Evolutionary conservation across 2,797 vertebrate genomes (phyloP).

Genomic region (Propithecus deckenii): DNA sequence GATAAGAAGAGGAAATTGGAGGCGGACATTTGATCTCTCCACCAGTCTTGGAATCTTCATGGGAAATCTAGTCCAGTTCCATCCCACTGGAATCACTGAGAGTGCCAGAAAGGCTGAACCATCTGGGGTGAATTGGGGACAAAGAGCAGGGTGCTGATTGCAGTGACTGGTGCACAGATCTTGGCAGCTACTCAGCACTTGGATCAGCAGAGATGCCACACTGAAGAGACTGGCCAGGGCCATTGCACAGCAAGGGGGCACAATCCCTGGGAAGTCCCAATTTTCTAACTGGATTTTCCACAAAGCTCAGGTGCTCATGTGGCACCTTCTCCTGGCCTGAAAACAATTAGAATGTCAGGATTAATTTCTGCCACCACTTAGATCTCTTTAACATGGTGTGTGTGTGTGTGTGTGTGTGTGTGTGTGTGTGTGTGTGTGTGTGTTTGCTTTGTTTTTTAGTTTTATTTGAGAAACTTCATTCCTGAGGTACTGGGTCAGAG

Average conservation of each 20-base stretch:
- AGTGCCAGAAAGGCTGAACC: not conserved
- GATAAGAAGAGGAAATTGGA: not conserved
- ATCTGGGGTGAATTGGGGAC: not conserved
- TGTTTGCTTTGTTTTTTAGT: not conserved
- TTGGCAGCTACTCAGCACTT: not conserved
- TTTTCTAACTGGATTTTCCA: not conserved
- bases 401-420: not conserved
- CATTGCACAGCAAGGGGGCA: too few relatives aligned
- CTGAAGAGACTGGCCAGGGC: not conserved
- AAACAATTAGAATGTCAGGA: not conserved
- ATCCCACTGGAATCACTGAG: not conserved
- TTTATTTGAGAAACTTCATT: conserved; percentile 49
- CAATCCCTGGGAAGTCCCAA: not conserved
- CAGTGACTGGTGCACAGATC: not conserved
- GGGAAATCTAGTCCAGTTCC: not conserved
- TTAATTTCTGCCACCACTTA: not conserved
- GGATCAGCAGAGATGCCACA: not conserved
- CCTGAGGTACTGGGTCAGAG: not conserved
- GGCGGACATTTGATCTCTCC: not conserved
- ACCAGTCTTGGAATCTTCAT: not conserved
- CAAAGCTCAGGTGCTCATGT: not conserved
- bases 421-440: not conserved
- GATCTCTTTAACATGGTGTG: not conserved
- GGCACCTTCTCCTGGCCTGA: not conserved
- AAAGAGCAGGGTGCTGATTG: not conserved